Percentiles rank a stretch among this genome's conserved stretches.
Conservation (phyloP, 2,797 vertebrate species). For the Tolypeutes matacus region DNA sequence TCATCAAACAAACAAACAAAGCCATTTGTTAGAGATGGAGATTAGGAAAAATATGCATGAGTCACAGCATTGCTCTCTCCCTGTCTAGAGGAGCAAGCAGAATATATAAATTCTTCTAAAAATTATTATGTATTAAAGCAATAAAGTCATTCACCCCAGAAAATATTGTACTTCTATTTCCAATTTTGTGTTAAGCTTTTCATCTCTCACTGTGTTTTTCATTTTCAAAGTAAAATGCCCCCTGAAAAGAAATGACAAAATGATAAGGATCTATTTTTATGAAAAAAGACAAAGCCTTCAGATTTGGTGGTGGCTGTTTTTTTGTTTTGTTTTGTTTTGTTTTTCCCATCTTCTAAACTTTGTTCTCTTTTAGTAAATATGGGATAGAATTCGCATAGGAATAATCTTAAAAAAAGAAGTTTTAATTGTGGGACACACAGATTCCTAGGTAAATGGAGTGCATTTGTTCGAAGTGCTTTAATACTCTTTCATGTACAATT, state of each 20-base stretch:
- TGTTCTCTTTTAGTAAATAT: constrained; percentile 74
- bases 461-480: constrained; percentile 71
- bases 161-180: constrained; percentile 61
- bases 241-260: constrained; percentile 75
- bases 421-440: constrained; percentile 70
- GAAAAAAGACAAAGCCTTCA: constrained; percentile 70
- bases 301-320: constrained; percentile 46
- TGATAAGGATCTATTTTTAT: constrained; percentile 71
- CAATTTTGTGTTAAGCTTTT: constrained; percentile 73
- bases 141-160: constrained; percentile 60
- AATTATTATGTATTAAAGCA: constrained; percentile 53
- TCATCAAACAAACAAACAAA: constrained; percentile 69
- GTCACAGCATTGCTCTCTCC: neutral
- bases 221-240: constrained; percentile 59
- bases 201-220: constrained; percentile 66
- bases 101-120: constrained; percentile 58
- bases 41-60: constrained; percentile 65
- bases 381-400: constrained; percentile 59
- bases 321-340: constrained; percentile 11
- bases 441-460: constrained; percentile 62
- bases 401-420: constrained; percentile 61
- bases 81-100: neutral
- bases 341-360: constrained; percentile 56
- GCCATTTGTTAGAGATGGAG: constrained; percentile 49
- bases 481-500: constrained; percentile 63